Conservation (phyloP, 2,888 invertebrate species). For the Zonitis immaculata region DNA sequence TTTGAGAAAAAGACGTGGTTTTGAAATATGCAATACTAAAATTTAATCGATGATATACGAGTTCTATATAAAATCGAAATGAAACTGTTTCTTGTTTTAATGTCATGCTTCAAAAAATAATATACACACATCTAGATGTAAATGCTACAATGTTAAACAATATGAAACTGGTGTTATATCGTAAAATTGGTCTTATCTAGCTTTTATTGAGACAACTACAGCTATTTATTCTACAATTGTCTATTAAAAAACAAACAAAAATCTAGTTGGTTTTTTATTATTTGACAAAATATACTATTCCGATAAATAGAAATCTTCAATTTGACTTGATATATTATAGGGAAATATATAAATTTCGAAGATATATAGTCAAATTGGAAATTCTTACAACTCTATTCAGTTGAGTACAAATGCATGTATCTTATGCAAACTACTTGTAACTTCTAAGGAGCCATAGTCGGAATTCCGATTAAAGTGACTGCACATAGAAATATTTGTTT, state of each 20-base stretch:
- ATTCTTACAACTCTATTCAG: neutral
- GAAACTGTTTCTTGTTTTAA: neutral
- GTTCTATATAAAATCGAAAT: neutral
- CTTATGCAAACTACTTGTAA: neutral
- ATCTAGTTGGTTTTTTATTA: neutral
- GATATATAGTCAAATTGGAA: neutral
- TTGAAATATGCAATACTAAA: neutral
- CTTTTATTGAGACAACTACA: neutral
- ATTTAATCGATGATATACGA: neutral
- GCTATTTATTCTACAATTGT: too few species aligned
- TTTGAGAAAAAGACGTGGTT: neutral
- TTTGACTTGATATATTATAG: neutral
- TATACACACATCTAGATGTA: neutral
- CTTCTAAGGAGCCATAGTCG: neutral
- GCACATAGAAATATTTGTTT: neutral
- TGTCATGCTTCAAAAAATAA: neutral
- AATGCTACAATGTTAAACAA: neutral
- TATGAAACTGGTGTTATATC: neutral
- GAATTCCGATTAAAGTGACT: neutral
- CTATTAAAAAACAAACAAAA: too few species aligned
- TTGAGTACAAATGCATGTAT: neutral
- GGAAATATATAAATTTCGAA: neutral
- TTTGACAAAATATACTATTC: neutral
- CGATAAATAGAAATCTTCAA: neutral
- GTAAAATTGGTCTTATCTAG: neutral